These are phyloP conservation scores for Amblyopsis rosae DNA, from an alignment of 2,113 vertebrate species.

Conservation along the genomic window DNA sequence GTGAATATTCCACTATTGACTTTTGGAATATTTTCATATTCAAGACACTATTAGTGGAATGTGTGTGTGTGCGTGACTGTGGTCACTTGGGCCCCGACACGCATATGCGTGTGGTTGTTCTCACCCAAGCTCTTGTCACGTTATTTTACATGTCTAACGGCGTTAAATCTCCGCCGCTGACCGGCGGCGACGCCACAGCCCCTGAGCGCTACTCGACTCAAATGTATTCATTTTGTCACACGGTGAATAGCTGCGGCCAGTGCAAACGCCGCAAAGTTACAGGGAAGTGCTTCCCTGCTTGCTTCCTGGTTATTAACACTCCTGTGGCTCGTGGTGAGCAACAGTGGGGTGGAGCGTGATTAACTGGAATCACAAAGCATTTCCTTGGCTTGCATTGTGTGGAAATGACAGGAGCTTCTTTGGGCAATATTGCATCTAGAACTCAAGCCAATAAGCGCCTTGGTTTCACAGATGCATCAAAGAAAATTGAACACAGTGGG, in stretches of 20 bases:
- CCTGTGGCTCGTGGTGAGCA: neutral
- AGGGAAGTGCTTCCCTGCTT: conserved; percentile 13
- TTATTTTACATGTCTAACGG: conserved; percentile 27
- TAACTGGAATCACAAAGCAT: conserved; percentile 8
- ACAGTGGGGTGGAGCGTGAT: neutral
- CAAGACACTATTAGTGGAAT: too few species aligned
- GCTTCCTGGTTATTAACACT: conserved; percentile 25
- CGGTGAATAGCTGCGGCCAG: conserved; percentile 24
- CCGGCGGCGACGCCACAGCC: conserved; percentile 21
- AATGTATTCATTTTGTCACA: conserved; percentile 32
- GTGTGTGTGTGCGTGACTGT: neutral
- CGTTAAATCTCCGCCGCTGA: conserved; percentile 14
- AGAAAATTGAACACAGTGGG: too few species aligned
- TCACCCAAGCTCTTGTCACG: neutral
- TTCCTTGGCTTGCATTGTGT: conserved; percentile 9
- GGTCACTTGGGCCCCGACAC: neutral
- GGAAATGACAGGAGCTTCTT: neutral
- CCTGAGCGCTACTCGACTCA: conserved; percentile 14
- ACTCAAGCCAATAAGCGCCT: conserved; percentile 11
- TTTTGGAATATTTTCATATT: too few species aligned
- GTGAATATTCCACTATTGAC: too few species aligned
- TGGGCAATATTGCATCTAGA: neutral
- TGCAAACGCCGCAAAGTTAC: conserved; percentile 24
- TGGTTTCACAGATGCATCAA: conserved; percentile 2
- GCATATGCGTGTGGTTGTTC: conserved; percentile 3